Evolutionary conservation across 2,113 vertebrate genomes (phyloP), one percentile per base, ranked within the genome.

Genomic region (Cynocephalus volans): DNA sequence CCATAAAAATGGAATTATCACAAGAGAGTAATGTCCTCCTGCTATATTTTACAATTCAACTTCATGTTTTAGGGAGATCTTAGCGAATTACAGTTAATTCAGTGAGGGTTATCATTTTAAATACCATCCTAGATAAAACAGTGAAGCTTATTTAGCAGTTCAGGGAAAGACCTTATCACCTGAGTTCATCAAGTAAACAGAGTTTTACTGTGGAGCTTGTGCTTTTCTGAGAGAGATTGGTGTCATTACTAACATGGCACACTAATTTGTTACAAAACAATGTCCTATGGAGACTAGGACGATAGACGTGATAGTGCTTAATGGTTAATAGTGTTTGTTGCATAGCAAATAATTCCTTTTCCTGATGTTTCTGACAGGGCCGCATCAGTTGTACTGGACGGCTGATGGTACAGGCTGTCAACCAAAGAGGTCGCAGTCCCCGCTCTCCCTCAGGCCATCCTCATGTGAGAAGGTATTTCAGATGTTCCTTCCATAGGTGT

Each of bases 341-440:
- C 70, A 31, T 5, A 17, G 70, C 52, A 31, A 48, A 3, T 96
- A 9, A 89, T 65, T 50, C 76, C 52, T 70, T 65, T 36, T 94
- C 67, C 67, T 48, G 64, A 3, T 96, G 24, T 96, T 84, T 95
- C 65, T n/a, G 45, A 54, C 98, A 99, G 99, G 99, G 99, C 92
- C 99, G 99, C 89, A 91, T 99, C 95, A 99, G 99, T 96, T 99
- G 99, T 97, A 99, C 99, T 0, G 99, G 99, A 89, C 98, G 99
- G 98, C 99, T 99, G 98, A 99, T 99, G 99, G 99, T 99, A 8
- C 99, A 99, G 98, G 99, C 99, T 23, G 99, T 99, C 95, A 99
- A 99, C 99, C 99, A 99, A 94, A 99, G 99, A 97, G 99, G 99
- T 36, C 99, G 99, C 76, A 99, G 99, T 97, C 99, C 99, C 7